Conservation (phyloP, 30 jellyfish, hydroid and myxozoan genomes). For the Hydractinia echinata region DNA sequence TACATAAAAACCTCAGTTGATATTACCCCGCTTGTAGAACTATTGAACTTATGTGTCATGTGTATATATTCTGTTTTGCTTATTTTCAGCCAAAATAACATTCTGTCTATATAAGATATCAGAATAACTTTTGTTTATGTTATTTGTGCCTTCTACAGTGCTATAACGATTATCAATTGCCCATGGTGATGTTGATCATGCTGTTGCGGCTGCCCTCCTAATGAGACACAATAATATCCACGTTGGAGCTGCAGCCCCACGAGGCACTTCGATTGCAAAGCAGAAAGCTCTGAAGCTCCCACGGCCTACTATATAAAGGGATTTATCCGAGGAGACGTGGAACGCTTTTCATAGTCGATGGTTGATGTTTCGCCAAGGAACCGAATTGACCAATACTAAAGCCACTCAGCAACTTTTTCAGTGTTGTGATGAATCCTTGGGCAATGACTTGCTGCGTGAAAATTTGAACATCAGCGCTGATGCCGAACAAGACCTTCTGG, state of each 20-base stretch:
- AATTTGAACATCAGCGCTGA: not conserved
- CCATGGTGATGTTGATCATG: not conserved
- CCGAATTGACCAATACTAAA: not conserved
- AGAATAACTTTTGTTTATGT: too few relatives aligned
- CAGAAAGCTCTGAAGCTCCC: constrained; percentile 11
- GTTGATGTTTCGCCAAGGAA: not conserved
- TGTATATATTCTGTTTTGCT: too few relatives aligned
- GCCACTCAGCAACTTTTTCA: constrained; percentile 11
- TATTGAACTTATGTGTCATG: too few relatives aligned
- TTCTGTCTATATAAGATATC: too few relatives aligned
- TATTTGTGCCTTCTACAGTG: too few relatives aligned
- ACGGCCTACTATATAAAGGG: not conserved
- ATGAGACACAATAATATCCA: not conserved
- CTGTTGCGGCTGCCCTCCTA: constrained; percentile 9
- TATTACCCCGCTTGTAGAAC: too few relatives aligned
- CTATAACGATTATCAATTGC: too few relatives aligned
- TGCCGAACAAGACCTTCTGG: not conserved
- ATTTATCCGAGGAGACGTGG: constrained; percentile 15
- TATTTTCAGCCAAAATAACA: too few relatives aligned
- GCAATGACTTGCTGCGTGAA: not conserved
- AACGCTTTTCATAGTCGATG: constrained; percentile 15
- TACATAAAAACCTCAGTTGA: too few relatives aligned
- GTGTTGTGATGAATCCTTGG: constrained; percentile 9
- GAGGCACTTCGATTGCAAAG: too few relatives aligned
- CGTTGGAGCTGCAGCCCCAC: constrained; percentile 16